These are phyloP conservation scores for Mamestra configurata DNA, from an alignment of 1,140 invertebrate species.

Conservation along the genomic window DNA sequence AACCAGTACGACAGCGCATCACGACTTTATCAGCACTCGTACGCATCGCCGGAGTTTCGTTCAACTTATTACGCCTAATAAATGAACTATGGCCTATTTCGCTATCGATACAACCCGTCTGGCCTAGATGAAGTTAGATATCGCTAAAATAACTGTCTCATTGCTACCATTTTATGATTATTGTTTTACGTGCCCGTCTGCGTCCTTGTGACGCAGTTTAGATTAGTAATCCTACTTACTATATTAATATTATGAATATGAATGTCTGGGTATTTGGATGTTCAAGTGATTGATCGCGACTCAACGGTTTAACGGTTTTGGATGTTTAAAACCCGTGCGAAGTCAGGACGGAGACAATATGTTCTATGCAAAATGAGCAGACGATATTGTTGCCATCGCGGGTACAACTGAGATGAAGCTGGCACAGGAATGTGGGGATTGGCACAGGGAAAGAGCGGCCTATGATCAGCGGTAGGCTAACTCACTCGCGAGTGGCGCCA, in stretches of 20 bases:
- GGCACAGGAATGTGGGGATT: too few species aligned
- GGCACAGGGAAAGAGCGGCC: too few species aligned
- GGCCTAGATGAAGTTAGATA: constrained; percentile 71
- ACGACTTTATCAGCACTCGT: constrained; percentile 33
- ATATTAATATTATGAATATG: neutral
- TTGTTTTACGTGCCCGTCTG: neutral
- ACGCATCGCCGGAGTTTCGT: constrained; percentile 41
- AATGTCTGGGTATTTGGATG: too few species aligned
- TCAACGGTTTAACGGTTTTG: too few species aligned
- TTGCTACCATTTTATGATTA: constrained; percentile 36
- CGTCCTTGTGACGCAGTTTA: constrained; percentile 30
- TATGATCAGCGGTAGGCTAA: too few species aligned
- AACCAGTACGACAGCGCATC: constrained; percentile 32
- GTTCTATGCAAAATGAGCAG: too few species aligned
- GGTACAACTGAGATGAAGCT: too few species aligned
- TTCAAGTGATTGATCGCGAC: too few species aligned
- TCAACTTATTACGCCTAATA: constrained; percentile 72
- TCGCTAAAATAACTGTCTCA: constrained; percentile 37
- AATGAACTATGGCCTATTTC: constrained; percentile 73
- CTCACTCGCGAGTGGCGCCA: too few species aligned
- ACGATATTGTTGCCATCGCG: too few species aligned
- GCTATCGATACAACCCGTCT: constrained; percentile 68
- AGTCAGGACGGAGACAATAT: too few species aligned
- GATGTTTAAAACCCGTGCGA: too few species aligned
- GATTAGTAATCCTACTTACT: neutral